Percentiles rank a stretch among this genome's conserved stretches.
These are phyloP conservation scores for Hyperoodon ampullatus DNA, from an alignment of 2,113 vertebrate species.

Conservation along the genomic window DNA sequence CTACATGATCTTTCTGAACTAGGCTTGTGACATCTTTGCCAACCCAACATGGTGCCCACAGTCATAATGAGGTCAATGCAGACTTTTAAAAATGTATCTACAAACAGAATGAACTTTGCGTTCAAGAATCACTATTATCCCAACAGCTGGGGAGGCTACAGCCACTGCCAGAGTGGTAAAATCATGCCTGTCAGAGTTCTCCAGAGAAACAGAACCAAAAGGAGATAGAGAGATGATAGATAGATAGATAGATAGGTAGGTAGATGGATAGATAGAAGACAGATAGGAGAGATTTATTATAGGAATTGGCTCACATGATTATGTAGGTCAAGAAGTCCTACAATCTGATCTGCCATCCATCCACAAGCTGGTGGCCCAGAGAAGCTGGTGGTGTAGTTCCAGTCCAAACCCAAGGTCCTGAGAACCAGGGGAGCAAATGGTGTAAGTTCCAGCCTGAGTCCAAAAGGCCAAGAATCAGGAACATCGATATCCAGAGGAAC, in stretches of 20 bases:
- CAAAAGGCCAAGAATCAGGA: not conserved
- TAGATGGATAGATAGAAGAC: not conserved
- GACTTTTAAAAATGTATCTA: not conserved
- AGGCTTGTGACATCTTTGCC: not conserved
- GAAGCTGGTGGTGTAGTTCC: not conserved
- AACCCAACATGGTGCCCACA: not conserved
- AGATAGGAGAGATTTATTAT: not conserved
- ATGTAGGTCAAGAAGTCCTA: not conserved
- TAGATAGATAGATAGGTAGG: not conserved
- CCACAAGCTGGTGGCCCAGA: not conserved
- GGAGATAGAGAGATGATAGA: not conserved
- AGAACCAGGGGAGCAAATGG: not conserved
- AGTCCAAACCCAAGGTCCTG: not conserved
- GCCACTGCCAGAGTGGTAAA: not conserved
- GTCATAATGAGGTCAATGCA: not conserved
- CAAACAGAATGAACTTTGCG: not conserved
- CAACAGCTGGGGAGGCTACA: not conserved
- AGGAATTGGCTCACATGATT: not conserved
- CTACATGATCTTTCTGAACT: slow-evolving; percentile 2
- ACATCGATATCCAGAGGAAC: not conserved
- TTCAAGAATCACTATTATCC: not conserved
- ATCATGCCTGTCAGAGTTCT: not conserved
- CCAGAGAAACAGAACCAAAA: not conserved
- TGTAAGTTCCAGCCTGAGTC: not conserved
- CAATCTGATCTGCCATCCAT: not conserved